phyloP scores from a whole-genome alignment of 2,797 vertebrate genomes.

The Mormyrus hasselquistii region DNA sequence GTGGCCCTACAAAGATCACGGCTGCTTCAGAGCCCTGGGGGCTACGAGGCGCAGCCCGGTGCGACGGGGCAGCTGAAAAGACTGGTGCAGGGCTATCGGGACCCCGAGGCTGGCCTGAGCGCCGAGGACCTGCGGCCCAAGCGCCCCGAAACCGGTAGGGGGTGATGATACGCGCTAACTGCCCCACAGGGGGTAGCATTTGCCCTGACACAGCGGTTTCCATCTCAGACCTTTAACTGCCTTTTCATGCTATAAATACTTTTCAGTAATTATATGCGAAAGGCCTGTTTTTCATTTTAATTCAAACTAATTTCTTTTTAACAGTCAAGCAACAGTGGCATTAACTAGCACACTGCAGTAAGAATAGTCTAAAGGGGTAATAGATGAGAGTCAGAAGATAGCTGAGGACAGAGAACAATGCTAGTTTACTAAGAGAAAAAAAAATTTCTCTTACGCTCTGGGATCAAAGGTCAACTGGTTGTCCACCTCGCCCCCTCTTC shows the following conservation, averaged over 20 bases:
- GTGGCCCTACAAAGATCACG: slow-evolving; percentile 94
- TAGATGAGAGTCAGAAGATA: background rate
- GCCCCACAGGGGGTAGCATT: background rate
- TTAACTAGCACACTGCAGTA: background rate
- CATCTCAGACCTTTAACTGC: background rate
- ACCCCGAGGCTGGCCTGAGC: slow-evolving; percentile 50
- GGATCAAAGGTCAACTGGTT: background rate
- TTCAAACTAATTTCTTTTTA: background rate
- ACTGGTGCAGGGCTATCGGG: slow-evolving; percentile 56
- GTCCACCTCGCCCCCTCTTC: background rate
- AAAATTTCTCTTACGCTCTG: background rate
- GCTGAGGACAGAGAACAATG: background rate
- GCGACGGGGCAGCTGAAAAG: slow-evolving; percentile 64
- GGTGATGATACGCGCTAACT: slow-evolving; percentile 24
- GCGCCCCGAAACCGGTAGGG: slow-evolving; percentile 83
- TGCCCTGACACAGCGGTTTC: background rate
- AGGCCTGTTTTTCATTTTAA: background rate
- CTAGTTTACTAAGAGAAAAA: background rate
- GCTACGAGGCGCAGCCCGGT: slow-evolving; percentile 51
- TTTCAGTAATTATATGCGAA: background rate
- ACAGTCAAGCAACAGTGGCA: background rate
- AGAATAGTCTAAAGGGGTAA: background rate
- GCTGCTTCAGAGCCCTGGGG: slow-evolving; percentile 71
- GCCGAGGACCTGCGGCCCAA: slow-evolving; percentile 50
- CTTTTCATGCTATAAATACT: background rate